Evolutionary conservation across 2,113 vertebrate genomes (phyloP).

Genomic region (Dryoscopus gambensis): DNA sequence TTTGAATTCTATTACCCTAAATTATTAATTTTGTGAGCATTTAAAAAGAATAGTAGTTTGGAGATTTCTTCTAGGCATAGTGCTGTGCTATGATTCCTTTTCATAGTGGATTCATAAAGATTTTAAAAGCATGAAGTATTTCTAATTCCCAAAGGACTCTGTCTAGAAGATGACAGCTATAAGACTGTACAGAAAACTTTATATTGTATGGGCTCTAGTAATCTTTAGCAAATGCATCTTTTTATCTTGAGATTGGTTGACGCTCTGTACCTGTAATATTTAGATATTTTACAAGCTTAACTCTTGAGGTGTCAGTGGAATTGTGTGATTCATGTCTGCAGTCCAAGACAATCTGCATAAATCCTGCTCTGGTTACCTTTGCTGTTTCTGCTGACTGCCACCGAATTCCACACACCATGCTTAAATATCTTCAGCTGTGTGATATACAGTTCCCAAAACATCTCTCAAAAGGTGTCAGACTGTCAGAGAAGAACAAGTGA

Average conservation of each 20-base stretch:
- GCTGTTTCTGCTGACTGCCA: background rate
- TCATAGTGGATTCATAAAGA: background rate
- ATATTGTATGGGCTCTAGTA: background rate
- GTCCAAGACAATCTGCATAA: background rate
- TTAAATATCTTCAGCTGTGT: background rate
- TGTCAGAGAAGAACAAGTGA: background rate
- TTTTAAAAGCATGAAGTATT: constrained; percentile 5
- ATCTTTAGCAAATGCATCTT: background rate
- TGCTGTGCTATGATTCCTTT: background rate
- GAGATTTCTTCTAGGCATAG: background rate
- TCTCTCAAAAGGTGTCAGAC: background rate
- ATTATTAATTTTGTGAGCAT: background rate
- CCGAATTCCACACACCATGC: background rate
- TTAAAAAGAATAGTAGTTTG: background rate
- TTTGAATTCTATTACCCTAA: background rate
- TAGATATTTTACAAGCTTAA: background rate
- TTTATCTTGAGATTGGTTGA: background rate
- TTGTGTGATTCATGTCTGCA: background rate
- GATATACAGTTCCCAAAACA: background rate
- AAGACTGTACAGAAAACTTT: background rate
- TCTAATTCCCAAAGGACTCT: background rate
- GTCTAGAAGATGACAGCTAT: background rate
- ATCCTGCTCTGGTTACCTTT: background rate
- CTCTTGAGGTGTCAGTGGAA: background rate
- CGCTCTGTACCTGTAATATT: background rate